Base-by-base conservation (phyloP, 2,113 vertebrate species). In the Bambusicola thoracicus region DNA sequence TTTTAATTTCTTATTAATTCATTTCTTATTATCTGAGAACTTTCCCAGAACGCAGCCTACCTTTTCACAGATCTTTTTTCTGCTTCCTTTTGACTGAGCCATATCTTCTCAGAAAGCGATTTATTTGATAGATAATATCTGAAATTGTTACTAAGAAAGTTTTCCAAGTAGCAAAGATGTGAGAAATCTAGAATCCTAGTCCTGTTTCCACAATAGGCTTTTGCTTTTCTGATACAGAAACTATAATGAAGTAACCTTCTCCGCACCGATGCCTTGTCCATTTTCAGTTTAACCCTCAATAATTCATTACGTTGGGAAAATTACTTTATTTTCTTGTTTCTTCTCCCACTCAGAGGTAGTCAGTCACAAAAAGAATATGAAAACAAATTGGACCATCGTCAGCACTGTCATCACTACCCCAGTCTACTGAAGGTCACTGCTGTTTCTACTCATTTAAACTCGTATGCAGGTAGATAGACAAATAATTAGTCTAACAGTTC, bases 91-190 rank as follows among this genome's bases (percentile, higher is more conserved):
- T 98, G 98, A 48, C 97, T 98, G 58, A 97, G 88, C 98, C 99
- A 98, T 73, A 98, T 96, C 77, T 98, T 98, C 94, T 98, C 97
- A 20, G 98, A 97, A 90, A 98, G 95, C 29, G 98, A 97, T 80
- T 98, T 98, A 89, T 96, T 97, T 70, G 98, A 98, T 63, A 98
- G 96, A 88, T 98, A 98, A 51, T 98, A 98, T 34, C 98, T 98
- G 91, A 68, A 72, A 74, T 32, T 34, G 66, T 77, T 53, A 81
- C 81, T 97, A 96, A 97, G 97, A 87, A 97, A 92, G 53, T 75
- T 92, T 58, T 24, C 5, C 8, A 94, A 84, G 22, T 10, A 91
- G 58, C 51, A 67, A 61, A n/a, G 21, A 16, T 0, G 2, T 18
- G 13, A 59, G 8, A 63, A 78, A 58, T 78, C 29, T 24, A 80